Evolutionary conservation across 2,113 vertebrate species (phyloP), one percentile per base, ranked within the genome.

Genomic region (Mystacornis crossleyi): DNA sequence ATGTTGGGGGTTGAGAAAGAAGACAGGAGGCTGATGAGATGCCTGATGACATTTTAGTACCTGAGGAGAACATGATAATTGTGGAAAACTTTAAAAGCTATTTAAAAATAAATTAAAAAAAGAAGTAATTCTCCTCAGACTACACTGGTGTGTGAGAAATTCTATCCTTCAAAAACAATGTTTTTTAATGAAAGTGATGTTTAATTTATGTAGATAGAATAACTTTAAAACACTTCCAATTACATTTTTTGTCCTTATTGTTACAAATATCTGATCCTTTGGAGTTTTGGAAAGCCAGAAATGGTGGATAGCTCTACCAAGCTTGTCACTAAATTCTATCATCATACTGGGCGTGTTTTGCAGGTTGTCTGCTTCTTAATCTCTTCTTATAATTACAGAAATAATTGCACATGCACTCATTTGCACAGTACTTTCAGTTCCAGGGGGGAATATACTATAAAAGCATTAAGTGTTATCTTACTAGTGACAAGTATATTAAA

Each of bases 401-500:
- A 64, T 81, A 71, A 84, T 62, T 78, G 48, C 45, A 53, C 9
- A 6, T 79, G 23, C 40, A 10, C 55, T 90, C 36, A 50, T 89
- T 81, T 64, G n/a, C 42, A 75, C 36, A 53, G 31, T 60, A 40
- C 69, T 94, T 95, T 78, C 36, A 84, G 43, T 64, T 79, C 48
- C 28, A 84, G 77, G 19, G 20, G 48, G 90, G 66, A 70, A 87
- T 78, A 28, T 20, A 15, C 53, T 45, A 21, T 84, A 48, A 94
- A 93, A 95, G 17, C 65, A 55, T 47, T n/a, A 95, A 74, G 17
- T 50, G 40, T 71, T 92, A 81, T 86, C 86, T 73, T 73, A 62
- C 34, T n/a, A 40, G 42, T 67, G 48, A 79, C 48, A 86, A 71
- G 38, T 62, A 33, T 38, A 89, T 94, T 84, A 92, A 94, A 92